A percentile compares a stretch with the other conserved stretches of the same genome.
Evolutionary conservation across 2,888 invertebrate genomes (phyloP).

Genomic region (Dasypolia templi): DNA sequence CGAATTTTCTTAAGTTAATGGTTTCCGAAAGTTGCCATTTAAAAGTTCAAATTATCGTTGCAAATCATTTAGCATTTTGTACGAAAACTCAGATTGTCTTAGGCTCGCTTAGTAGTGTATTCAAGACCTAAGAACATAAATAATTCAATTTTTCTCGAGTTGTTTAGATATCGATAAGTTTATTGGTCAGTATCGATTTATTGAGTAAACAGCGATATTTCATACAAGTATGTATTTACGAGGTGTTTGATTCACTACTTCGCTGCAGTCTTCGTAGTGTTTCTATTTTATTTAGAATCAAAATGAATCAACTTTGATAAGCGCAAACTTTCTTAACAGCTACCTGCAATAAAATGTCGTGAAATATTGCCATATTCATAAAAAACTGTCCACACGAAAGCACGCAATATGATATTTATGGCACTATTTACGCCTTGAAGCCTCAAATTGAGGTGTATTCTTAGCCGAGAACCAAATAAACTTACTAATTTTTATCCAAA

Average conservation of each 20-base stretch:
- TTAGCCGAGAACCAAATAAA: conserved; percentile 1
- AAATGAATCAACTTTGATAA: conserved; percentile 18
- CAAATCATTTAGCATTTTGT: background rate
- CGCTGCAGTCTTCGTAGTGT: conserved; percentile 50
- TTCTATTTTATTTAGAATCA: conserved; percentile 45
- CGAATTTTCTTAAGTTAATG: background rate
- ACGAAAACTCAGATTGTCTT: background rate
- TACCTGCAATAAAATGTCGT: background rate
- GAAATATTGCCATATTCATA: background rate
- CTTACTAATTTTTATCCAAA: conserved; percentile 38
- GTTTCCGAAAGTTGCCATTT: background rate
- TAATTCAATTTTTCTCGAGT: conserved; percentile 53
- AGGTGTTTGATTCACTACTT: conserved; percentile 55
- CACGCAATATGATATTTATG: background rate
- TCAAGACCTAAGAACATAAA: conserved; percentile 34
- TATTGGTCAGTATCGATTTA: conserved; percentile 63
- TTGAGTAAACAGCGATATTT: conserved; percentile 56
- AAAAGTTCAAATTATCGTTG: background rate
- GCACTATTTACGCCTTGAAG: too few species aligned
- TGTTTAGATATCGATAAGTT: conserved; percentile 64
- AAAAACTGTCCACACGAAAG: background rate
- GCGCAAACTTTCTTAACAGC: background rate
- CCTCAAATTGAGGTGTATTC: background rate
- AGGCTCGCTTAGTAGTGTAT: conserved; percentile 14
- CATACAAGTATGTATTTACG: conserved; percentile 42